phyloP scores from a whole-genome alignment of 2,113 vertebrate genomes.

The Pelecanoides urinatrix region DNA sequence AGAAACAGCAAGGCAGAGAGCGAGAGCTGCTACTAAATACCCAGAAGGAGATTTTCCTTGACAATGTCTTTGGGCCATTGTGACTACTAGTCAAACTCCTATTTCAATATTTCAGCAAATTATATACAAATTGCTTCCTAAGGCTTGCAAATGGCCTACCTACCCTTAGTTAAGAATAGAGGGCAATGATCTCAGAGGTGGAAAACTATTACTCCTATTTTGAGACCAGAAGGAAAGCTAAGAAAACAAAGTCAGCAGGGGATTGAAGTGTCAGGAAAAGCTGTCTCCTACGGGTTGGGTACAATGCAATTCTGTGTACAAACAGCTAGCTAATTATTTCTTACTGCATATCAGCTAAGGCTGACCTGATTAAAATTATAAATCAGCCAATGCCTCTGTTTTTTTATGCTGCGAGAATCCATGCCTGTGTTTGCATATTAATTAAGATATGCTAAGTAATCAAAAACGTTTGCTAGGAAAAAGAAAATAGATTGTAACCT shows the following conservation, averaged over 20 bases:
- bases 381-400: constrained; percentile 49
- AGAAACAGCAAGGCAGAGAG: not conserved
- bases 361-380: constrained; percentile 68
- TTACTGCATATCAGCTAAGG: constrained; percentile 39
- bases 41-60: not conserved
- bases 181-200: not conserved
- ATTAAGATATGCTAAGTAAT: constrained; percentile 36
- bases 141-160: not conserved
- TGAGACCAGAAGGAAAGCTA: not conserved
- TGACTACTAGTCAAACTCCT: not conserved
- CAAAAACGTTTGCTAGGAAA: not conserved
- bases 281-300: not conserved
- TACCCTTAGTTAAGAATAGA: not conserved
- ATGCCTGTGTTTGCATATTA: constrained; percentile 30
- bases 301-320: constrained; percentile 24
- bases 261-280: constrained; percentile 23
- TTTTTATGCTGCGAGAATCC: constrained; percentile 10
- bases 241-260: constrained; percentile 30
- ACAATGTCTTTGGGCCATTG: not conserved
- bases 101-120: not conserved
- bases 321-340: constrained; percentile 61
- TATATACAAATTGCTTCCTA: not conserved
- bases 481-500: not conserved
- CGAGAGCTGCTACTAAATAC: not conserved
- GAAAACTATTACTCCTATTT: not conserved